Conservation (phyloP, 1,140 invertebrate genomes). For the Xylocopa sonorina region DNA sequence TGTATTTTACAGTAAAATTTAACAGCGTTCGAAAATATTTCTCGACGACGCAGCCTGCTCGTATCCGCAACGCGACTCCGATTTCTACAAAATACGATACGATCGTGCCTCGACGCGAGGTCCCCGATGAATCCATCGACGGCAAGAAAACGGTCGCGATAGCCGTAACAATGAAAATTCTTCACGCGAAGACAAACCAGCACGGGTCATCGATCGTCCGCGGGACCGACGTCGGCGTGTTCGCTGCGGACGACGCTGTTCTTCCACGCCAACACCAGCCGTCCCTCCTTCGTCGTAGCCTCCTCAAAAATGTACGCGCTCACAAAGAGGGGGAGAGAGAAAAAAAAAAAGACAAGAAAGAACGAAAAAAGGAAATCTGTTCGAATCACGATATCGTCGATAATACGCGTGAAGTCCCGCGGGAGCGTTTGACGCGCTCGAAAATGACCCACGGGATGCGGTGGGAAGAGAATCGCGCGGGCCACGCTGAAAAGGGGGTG, state of each 20-base stretch:
- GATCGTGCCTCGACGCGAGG: not conserved
- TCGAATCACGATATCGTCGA: constrained; percentile 26
- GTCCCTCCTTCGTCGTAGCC: not conserved
- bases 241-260: constrained; percentile 1
- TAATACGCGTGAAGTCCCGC: constrained; percentile 28
- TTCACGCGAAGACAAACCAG: constrained; percentile 38
- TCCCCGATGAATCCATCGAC: too few species aligned
- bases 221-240: not conserved
- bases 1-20: too few species aligned
- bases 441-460: constrained; percentile 46
- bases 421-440: constrained; percentile 45
- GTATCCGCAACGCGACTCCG: not conserved
- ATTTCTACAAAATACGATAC: not conserved
- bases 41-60: too few species aligned
- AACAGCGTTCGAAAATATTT: too few species aligned
- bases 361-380: not conserved
- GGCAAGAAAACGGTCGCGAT: not conserved
- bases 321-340: not conserved
- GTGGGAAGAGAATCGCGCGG: constrained; percentile 26
- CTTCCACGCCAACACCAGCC: not conserved
- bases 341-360: not conserved
- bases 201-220: constrained; percentile 30
- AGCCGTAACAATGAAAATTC: constrained; percentile 22
- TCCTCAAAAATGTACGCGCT: too few species aligned
- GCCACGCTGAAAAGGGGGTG: constrained; percentile 1